Percentiles rank a stretch among this genome's conserved stretches.
phyloP scores from a whole-genome alignment of 2,888 invertebrate species.

The Oligia fasciuncula region DNA sequence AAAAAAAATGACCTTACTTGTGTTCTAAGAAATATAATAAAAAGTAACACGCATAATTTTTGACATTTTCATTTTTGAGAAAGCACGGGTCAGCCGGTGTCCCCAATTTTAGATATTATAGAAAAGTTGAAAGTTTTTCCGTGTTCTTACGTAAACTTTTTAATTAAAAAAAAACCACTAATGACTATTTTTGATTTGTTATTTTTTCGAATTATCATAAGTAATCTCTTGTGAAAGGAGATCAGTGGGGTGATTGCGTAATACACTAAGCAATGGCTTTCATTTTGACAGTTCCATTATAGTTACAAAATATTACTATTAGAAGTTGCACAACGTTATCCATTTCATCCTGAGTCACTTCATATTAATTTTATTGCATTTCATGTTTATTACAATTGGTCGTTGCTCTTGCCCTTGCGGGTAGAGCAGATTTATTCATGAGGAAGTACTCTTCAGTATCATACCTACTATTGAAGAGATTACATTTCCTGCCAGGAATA shows the following conservation, averaged over 20 bases:
- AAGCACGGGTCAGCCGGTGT: too few relatives aligned
- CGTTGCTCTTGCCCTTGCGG: conserved; percentile 25
- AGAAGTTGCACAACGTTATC: not conserved
- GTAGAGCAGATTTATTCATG: conserved; percentile 17
- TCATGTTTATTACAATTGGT: conserved; percentile 35
- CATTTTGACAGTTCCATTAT: not conserved
- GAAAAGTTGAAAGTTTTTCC: conserved; percentile 2
- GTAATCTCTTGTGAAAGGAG: conserved; percentile 17
- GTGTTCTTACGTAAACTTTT: conserved; percentile 10
- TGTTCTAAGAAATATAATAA: not conserved
- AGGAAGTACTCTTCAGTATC: conserved; percentile 6
- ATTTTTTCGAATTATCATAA: conserved; percentile 3
- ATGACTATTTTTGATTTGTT: not conserved
- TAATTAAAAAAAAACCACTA: not conserved
- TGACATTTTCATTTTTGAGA: not conserved
- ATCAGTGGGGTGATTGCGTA: not conserved
- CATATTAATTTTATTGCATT: conserved; percentile 23
- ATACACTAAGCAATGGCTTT: not conserved
- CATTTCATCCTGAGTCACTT: not conserved
- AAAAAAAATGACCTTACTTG: not conserved
- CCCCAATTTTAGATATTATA: not conserved
- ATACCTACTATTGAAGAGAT: conserved; percentile 1
- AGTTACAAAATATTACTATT: not conserved
- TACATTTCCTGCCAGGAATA: conserved; percentile 1
- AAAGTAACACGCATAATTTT: not conserved